These are phyloP conservation scores for Oscheius sp. DNA, from an alignment of 2,888 invertebrate genomes.

Conservation along the genomic window DNA sequence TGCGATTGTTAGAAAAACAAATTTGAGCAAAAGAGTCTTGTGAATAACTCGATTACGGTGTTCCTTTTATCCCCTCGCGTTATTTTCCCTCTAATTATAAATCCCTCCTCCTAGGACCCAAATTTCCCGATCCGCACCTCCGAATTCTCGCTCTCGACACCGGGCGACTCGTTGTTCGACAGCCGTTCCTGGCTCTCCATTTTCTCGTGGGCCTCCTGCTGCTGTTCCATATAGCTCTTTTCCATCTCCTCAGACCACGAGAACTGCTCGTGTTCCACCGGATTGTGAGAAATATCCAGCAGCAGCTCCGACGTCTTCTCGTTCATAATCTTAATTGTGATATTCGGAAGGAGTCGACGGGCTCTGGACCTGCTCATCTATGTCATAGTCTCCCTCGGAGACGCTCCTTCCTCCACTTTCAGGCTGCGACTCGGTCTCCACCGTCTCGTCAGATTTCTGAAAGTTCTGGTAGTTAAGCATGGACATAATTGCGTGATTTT, in stretches of 20 bases:
- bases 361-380: conserved; percentile 26
- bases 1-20: too few relatives aligned
- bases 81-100: too few relatives aligned
- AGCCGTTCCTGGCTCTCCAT: conserved; percentile 20
- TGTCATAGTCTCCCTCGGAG: conserved; percentile 33
- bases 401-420: conserved; percentile 21
- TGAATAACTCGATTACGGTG: too few relatives aligned
- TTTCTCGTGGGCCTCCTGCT: conserved; percentile 4
- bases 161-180: conserved; percentile 55
- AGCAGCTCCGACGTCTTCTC: conserved; percentile 32
- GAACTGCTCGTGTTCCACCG: conserved; percentile 37
- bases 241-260: conserved; percentile 61
- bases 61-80: too few relatives aligned
- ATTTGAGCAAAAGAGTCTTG: too few relatives aligned
- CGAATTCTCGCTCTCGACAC: conserved; percentile 55
- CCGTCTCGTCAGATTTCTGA: conserved; percentile 10
- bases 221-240: conserved; percentile 30
- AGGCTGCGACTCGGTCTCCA: conserved; percentile 23
- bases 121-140: conserved; percentile 42
- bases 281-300: conserved; percentile 33
- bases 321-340: conserved; percentile 9
- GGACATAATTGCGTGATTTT: too few relatives aligned
- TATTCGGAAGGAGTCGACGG: background rate
- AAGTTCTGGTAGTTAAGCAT: background rate
- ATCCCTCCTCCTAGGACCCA: background rate